Conservation (phyloP, 92 coral and sea anemone species). For the Phenganax marumi region DNA sequence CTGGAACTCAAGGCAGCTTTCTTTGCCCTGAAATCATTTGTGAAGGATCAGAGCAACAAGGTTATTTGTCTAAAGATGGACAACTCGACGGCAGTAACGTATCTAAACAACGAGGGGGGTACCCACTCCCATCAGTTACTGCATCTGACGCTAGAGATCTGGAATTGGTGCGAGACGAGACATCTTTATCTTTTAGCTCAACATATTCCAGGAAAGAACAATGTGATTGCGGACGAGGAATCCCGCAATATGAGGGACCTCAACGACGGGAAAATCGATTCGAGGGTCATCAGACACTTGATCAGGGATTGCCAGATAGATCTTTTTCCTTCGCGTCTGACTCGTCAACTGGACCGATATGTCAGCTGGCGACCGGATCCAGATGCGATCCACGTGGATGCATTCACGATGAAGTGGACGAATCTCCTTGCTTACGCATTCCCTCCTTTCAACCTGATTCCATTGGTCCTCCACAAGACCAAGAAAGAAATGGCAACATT, state of each 20-base stretch:
- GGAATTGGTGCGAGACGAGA: conserved; percentile 12
- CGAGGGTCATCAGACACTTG: neutral
- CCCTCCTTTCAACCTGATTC: conserved; percentile 2
- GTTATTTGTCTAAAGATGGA: neutral
- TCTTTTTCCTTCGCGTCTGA: neutral
- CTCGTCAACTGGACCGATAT: neutral
- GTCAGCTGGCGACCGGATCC: conserved; percentile 1
- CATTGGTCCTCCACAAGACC: conserved; percentile 10
- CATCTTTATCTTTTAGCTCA: conserved; percentile 8
- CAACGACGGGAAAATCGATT: conserved; percentile 16
- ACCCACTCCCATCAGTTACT: conserved; percentile 1
- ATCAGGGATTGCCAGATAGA: conserved; percentile 9
- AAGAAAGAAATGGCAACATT: neutral
- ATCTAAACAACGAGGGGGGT: neutral
- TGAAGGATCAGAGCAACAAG: conserved; percentile 6
- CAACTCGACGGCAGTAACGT: neutral
- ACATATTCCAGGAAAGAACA: neutral
- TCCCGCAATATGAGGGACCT: neutral
- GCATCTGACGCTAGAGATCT: neutral
- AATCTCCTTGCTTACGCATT: neutral
- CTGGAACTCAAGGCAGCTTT: conserved; percentile 11
- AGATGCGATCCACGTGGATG: neutral
- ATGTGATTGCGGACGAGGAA: neutral
- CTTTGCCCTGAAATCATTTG: conserved; percentile 13
- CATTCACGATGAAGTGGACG: neutral